These are phyloP conservation scores for Brachypalpus laphriformis DNA, from an alignment of 2,888 invertebrate species.

Conservation along the genomic window DNA sequence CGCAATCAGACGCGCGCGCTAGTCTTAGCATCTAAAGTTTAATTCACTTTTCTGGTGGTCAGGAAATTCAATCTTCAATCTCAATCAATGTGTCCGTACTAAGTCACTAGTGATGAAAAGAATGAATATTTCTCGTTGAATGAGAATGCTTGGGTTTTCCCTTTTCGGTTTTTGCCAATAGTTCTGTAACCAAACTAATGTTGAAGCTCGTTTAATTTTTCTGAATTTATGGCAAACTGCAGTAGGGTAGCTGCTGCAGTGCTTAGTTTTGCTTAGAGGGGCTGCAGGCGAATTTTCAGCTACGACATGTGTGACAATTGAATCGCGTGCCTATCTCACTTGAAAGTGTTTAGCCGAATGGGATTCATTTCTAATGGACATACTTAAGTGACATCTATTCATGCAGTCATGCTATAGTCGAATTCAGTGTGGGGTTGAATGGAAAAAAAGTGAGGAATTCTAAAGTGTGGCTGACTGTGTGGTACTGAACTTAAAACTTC, in stretches of 20 bases:
- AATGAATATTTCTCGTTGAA: slow-evolving; percentile 3
- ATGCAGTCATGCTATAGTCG: slow-evolving; percentile 65
- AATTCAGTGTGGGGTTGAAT: slow-evolving; percentile 39
- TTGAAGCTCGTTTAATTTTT: slow-evolving; percentile 42
- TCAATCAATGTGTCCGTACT: not conserved
- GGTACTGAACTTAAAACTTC: slow-evolving; percentile 69
- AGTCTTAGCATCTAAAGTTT: not conserved
- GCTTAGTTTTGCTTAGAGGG: slow-evolving; percentile 28
- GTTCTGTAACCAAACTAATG: slow-evolving; percentile 20
- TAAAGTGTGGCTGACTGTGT: slow-evolving; percentile 65
- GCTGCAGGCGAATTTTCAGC: slow-evolving; percentile 38
- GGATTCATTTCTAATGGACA: slow-evolving; percentile 72
- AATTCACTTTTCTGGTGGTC: not conserved
- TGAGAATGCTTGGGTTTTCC: not conserved
- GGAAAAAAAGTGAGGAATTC: slow-evolving; percentile 32
- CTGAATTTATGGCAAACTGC: slow-evolving; percentile 36
- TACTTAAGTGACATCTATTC: slow-evolving; percentile 74
- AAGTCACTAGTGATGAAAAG: slow-evolving; percentile 6
- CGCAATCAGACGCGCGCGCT: slow-evolving; percentile 30
- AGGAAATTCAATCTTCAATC: slow-evolving; percentile 6
- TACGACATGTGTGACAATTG: slow-evolving; percentile 77
- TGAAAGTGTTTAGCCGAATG: slow-evolving; percentile 76
- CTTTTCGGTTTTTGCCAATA: slow-evolving; percentile 6
- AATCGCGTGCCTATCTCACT: slow-evolving; percentile 82
- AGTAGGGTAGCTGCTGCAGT: slow-evolving; percentile 56